Evolutionary conservation across 2,888 invertebrate genomes (phyloP), one percentile per base, ranked within the genome.

Genomic region (Trissolcus japonicus): DNA sequence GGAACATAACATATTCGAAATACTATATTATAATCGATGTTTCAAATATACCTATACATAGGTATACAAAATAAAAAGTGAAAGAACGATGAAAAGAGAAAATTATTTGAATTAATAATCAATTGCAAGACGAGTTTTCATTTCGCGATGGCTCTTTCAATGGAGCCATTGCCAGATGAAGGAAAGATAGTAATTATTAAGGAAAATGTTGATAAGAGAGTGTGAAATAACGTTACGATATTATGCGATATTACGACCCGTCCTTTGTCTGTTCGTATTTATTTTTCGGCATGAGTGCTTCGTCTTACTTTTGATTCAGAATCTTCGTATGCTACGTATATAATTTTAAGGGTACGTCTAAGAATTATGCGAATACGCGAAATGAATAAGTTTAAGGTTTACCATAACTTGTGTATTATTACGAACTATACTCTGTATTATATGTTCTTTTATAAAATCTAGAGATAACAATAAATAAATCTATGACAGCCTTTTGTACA

Each of bases 391-490:
- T 79, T 84, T 83, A 82, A 83, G 80, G 80, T 80, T 76, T 76
- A 79, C 76, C 79, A 80, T 81, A 35, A 83, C 80, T 81, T 82
- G 82, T 78, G 79, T 65, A 83, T 84, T 82, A 85, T 83, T 82
- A 82, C 84, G 83, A 80, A 80, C 83, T 85, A 11, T 86, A 84
- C 84, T 84, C 82, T 87, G 85, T 87, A 86, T 86, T 84, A 87
- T 87, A 87, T 86, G 86, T 87, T 86, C 83, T 87, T 88, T 87
- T 88, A 83, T 87, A 88, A 87, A 84, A 83, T 81, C 83, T 86
- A 87, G 83, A 84, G 81, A 81, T 86, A 84, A 85, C 82, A 76
- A 82, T 80, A 79, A 86, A 87, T 85, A 46, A 46, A 46, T 46
- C 46, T 16, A 82, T 82, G 82, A 82, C 75, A 80, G 35, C 35